These are phyloP conservation scores for Leptura quadrifasciata DNA, from an alignment of 2,888 invertebrate species.

Conservation along the genomic window DNA sequence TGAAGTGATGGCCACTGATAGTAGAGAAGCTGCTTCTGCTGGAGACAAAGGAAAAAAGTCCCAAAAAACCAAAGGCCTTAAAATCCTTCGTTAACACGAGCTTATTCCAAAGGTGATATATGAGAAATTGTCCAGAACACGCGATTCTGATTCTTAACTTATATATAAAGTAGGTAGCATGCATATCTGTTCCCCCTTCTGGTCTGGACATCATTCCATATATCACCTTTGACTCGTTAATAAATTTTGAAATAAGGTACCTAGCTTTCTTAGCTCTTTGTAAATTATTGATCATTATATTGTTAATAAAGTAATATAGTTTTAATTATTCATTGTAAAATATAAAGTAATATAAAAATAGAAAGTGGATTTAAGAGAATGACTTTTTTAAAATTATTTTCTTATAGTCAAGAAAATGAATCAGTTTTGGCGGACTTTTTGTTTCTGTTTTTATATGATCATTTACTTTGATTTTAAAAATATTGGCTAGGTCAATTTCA, in stretches of 20 bases:
- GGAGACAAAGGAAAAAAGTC: slow-evolving; percentile 74
- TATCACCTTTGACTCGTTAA: slow-evolving; percentile 44
- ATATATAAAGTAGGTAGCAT: neutral
- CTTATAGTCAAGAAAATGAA: no score
- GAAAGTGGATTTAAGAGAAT: neutral
- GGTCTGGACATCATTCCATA: slow-evolving; percentile 42
- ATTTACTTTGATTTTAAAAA: no score
- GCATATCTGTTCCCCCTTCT: neutral
- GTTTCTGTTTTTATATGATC: no score
- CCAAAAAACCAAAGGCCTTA: slow-evolving; percentile 62
- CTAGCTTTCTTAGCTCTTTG: slow-evolving; percentile 12
- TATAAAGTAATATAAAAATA: slow-evolving; percentile 7
- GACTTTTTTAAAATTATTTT: no score
- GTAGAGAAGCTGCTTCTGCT: slow-evolving; percentile 78
- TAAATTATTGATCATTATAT: slow-evolving; percentile 31
- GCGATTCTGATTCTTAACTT: slow-evolving; percentile 31
- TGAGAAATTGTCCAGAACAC: slow-evolving; percentile 37
- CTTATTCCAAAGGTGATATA: slow-evolving; percentile 42
- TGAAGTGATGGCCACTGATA: slow-evolving; percentile 87
- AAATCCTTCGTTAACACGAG: slow-evolving; percentile 56
- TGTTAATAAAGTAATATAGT: slow-evolving; percentile 11
- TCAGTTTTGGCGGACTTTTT: no score
- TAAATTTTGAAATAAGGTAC: neutral
- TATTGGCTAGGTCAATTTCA: no score
- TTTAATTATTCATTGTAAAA: slow-evolving; percentile 10